Base-by-base conservation (phyloP, 2,797 vertebrate genomes). In the Acanthurus leucopareius region DNA sequence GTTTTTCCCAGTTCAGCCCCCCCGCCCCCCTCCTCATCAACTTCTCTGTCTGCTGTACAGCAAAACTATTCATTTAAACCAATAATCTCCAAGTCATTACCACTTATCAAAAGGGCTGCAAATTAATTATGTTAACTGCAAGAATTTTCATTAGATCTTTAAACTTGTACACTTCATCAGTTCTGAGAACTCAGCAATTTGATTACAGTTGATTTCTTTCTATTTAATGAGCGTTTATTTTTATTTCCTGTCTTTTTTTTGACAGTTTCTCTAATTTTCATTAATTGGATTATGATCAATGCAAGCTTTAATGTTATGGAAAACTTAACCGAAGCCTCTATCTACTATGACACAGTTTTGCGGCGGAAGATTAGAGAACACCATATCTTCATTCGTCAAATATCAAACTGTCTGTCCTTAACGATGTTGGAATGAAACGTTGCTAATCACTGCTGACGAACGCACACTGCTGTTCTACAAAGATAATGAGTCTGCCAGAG, bases 261-360 rank as follows among this genome's bases (percentile, higher is more conserved):
- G 76, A 83, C 76, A 2, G n/a, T 79, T 77, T 73, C 62, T 73
- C 66, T 70, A 16, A 62, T 74, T 58, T 78, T 79, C 84, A 85
- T 93, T 95, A 94, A 95, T 93, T 95, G 92, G 94, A 95, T 96
- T 94, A 94, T 88, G 90, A 94, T 95, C 92, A 91, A 93, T 92
- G 86, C 73, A 4, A 77, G 83, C 88, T 93, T 94, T 93, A 93
- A 93, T 95, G 94, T 93, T 92, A 87, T 76, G 83, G 83, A 91
- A 93, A 94, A 89, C 81, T 88, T 86, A 87, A 88, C 88, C 69
- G 44, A 49, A 73, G 72, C 82, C 79, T 82, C 65, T 91, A 95
- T 95, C 94, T 94, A 65, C 80, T 84, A 70, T 86, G 88, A 90
- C 91, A 92, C 91, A 87, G 84, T 91, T 92, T 91, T 83, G 68